Percentiles rank a stretch among this genome's conserved stretches.
phyloP scores from a whole-genome alignment of 2,888 invertebrate genomes.

The Ephialtes manifestator region DNA sequence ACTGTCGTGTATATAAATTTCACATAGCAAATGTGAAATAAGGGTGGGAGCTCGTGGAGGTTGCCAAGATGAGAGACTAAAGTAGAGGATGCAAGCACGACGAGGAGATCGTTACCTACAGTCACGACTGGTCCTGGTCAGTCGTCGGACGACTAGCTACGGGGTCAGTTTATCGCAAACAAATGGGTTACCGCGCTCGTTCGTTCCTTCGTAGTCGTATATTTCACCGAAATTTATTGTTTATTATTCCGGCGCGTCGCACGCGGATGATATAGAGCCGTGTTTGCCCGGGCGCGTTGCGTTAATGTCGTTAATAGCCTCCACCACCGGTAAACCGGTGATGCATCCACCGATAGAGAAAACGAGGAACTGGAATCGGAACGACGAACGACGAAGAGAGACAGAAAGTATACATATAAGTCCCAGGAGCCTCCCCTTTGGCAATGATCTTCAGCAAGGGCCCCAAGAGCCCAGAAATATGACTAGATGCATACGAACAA shows the following conservation, averaged over 20 bases:
- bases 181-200: slow-evolving; percentile 84
- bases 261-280: slow-evolving; percentile 82
- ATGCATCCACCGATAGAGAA: slow-evolving; percentile 9
- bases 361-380: slow-evolving; percentile 11
- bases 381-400: slow-evolving; percentile 1
- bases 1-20: neutral
- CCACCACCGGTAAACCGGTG: slow-evolving; percentile 56
- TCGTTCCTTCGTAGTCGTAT: slow-evolving; percentile 79
- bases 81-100: neutral
- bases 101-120: slow-evolving; percentile 73
- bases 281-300: slow-evolving; percentile 82
- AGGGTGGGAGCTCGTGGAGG: neutral
- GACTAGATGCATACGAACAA: neutral
- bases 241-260: slow-evolving; percentile 81
- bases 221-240: slow-evolving; percentile 85
- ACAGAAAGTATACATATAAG: neutral
- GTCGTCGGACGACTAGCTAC: slow-evolving; percentile 78
- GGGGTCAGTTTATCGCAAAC: slow-evolving; percentile 85
- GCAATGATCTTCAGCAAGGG: neutral
- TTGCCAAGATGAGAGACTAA: neutral
- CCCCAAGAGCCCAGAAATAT: slow-evolving; percentile 4
- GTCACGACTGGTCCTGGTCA: slow-evolving; percentile 49
- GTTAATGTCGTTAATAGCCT: slow-evolving; percentile 84
- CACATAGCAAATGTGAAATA: slow-evolving; percentile 5
- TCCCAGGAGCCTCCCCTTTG: slow-evolving; percentile 5